Evolutionary conservation across 2,888 invertebrate species (phyloP), one percentile per base, ranked within the genome.

Genomic region (Andrena haemorrhoa): DNA sequence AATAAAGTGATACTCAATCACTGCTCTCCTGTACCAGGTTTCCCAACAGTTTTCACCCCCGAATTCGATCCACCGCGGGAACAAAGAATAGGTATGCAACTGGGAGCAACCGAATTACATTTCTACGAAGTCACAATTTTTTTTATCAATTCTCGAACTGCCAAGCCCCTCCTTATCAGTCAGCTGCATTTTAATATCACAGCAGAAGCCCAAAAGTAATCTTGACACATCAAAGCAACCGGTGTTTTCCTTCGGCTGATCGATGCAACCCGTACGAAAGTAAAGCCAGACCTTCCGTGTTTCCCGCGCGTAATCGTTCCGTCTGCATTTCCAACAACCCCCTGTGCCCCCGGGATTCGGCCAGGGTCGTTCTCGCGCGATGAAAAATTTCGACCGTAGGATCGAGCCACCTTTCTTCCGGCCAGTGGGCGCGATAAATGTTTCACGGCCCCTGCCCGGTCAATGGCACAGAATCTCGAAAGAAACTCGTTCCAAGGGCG

Each of bases 401-500:
- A 47, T 70, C 51, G 7, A 33, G 16, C 69, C 64, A 23, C 12
- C 64, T 31, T 61, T 58, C 51, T 72, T 49, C 51, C 70, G 31
- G 23, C 20, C 47, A 58, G 29, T 49, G 58, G 64, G 26, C 58
- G 61, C 68, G 53, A 86, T 83, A 83, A 86, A 86, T 83, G 77
- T 85, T 79, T 77, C 83, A 75, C 58, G 31, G n/a, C 23, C n/a
- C 31, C 65, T 33, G 56, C 60, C 41, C 61, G 68, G 68, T 82
- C 78, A 84, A 75, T 68, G 74, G 68, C 51, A 63, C 47, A 68
- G 66, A 74, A 79, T 76, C 72, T 64, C 71, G 58, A 80, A 88
- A 77, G 78, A 86, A 83, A 73, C 75, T 76, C 64, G 83, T 61
- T 68, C 72, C 31, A 71, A 76, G 68, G 70, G 79, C 60, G 16